Base-by-base conservation (phyloP, 2,113 vertebrate species). In the Pseudonaja textilis region DNA sequence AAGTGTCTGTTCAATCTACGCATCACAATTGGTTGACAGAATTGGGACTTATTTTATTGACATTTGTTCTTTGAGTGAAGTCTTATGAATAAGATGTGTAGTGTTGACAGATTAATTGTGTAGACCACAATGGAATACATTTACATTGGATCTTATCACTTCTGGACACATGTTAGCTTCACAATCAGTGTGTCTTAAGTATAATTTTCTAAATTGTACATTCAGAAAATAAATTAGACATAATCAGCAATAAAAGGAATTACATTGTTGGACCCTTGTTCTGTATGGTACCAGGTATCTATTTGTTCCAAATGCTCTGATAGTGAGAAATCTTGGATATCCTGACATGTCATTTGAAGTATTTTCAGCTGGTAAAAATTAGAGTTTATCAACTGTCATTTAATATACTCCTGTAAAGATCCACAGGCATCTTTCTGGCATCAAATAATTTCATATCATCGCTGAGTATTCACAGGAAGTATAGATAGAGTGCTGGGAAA, bases 1-100 rank as follows among this genome's bases (percentile, higher is more conserved):
- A 97, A 98, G 99, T 98, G 92, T 8, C 50, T 0, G 0, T 50
- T 12, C 91, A 50, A 85, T 95, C 81, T 89, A 22, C 91, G 26
- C 1, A 0, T 85, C n/a, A 25, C 91, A 4, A 0, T 90, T 4
- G 89, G 91, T 94, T 93, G 88, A 93, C 52, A 93, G 25, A 12
- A 93, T 59, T 25, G n/a, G 86, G 56, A 42, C 74, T 81, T 89
- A 23, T 91, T 34, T 26, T 81, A 92, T 85, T 1, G 23, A 91
- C 81, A 14, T 69, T 1, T 1, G 64, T 91, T 50, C 89, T 91
- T 4, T 52, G 3, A 34, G 16, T 94, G 64, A 94, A 93, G 23
- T n/a, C 54, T 26, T 39, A 39, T 25, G 45, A 54, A 18, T 93
- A 91, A 12, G 14, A 29, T 93, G 23, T 3, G 26, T 57, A 45